phyloP scores from a whole-genome alignment of 2,113 vertebrate genomes.

The Lophius piscatorius region DNA sequence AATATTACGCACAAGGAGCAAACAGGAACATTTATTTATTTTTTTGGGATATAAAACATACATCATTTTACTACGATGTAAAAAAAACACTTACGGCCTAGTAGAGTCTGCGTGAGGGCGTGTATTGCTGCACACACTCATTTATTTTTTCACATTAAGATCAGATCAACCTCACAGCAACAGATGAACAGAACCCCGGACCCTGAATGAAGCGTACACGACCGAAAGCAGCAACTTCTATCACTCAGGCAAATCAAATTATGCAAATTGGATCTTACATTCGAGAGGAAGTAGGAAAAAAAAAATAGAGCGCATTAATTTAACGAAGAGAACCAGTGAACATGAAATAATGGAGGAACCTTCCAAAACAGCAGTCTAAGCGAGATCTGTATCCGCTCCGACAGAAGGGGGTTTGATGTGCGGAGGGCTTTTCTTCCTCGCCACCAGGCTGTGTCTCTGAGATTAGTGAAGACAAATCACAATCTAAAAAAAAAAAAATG shows the following conservation, averaged over 20 bases:
- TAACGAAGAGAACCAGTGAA: constrained; percentile 38
- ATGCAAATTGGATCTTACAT: constrained; percentile 17
- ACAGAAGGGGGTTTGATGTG: constrained; percentile 38
- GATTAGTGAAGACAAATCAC: constrained; percentile 36
- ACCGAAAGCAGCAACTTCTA: constrained; percentile 13
- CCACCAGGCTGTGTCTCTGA: constrained; percentile 15
- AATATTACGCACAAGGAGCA: too few species aligned
- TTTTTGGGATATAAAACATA: too few species aligned
- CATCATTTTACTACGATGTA: too few species aligned
- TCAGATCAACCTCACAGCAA: too few species aligned
- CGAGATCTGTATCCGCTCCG: constrained; percentile 54
- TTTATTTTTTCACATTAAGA: too few species aligned
- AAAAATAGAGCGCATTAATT: constrained; percentile 38
- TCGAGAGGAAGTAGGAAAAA: background rate
- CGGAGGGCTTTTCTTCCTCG: constrained; percentile 19
- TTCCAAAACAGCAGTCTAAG: constrained; percentile 44
- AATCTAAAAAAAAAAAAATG: constrained; percentile 5
- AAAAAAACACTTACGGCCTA: too few species aligned
- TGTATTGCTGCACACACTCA: too few species aligned
- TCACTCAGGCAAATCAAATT: constrained; percentile 45
- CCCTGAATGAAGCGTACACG: background rate
- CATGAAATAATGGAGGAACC: constrained; percentile 47
- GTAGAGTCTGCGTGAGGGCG: too few species aligned
- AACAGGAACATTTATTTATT: too few species aligned
- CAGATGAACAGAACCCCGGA: too few species aligned